Conservation (phyloP, 2,888 invertebrate genomes). For the Escarpia spicata region DNA sequence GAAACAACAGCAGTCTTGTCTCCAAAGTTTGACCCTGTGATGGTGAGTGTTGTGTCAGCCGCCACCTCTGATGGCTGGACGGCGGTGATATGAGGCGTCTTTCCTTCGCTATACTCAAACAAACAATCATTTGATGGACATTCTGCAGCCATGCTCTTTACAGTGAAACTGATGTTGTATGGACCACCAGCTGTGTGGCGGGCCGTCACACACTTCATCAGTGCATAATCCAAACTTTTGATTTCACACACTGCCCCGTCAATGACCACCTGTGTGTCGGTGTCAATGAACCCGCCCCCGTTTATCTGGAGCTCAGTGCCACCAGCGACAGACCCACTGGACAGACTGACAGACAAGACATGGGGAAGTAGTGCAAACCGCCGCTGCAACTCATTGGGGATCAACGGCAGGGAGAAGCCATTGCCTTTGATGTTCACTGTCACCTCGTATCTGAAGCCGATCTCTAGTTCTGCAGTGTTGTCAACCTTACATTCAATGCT, state of each 20-base stretch:
- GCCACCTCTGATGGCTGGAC: constrained; percentile 17
- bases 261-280: not conserved
- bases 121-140: not conserved
- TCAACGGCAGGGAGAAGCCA: not conserved
- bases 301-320: not conserved
- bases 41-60: not conserved
- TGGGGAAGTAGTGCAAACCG: constrained; percentile 1
- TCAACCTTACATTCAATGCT: not conserved
- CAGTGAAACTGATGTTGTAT: not conserved
- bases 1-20: not conserved
- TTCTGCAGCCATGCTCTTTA: constrained; percentile 1
- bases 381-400: not conserved
- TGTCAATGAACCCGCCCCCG: constrained; percentile 5
- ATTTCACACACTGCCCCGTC: not conserved
- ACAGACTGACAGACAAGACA: constrained; percentile 6
- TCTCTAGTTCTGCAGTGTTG: not conserved
- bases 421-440: not conserved
- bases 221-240: constrained; percentile 3
- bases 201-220: not conserved
- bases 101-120: not conserved
- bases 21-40: constrained; percentile 25
- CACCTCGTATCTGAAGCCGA: not conserved
- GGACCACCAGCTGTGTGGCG: not conserved
- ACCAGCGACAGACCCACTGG: constrained; percentile 10
- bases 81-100: constrained; percentile 21